Percentiles rank a stretch among this genome's conserved stretches.
phyloP scores from a whole-genome alignment of 2,797 vertebrate genomes.

The Leptodactylus fallax region DNA sequence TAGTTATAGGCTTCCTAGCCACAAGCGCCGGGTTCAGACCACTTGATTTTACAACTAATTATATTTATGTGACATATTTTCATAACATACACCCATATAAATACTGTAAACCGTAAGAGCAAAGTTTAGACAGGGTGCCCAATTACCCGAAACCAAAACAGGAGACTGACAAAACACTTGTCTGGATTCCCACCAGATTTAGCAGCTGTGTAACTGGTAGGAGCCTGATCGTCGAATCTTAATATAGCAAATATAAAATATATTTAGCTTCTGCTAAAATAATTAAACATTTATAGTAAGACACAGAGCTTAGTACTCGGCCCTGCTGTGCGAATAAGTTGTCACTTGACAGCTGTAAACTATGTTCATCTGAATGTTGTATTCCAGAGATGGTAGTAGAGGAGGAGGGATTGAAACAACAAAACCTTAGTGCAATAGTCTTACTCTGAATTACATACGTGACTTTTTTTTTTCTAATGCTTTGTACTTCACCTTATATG shows the following conservation, averaged over 20 bases:
- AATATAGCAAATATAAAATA: slow-evolving; percentile 53
- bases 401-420: background rate
- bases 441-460: no score
- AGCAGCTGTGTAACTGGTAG: slow-evolving; percentile 48
- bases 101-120: slow-evolving; percentile 16
- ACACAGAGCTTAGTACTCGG: background rate
- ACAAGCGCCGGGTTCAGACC: background rate
- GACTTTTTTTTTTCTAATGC: no score
- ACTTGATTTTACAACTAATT: slow-evolving; percentile 30
- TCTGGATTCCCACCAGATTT: slow-evolving; percentile 51
- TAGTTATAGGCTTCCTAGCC: slow-evolving; percentile 5
- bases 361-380: background rate
- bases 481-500: no score
- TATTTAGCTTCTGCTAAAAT: slow-evolving; percentile 43
- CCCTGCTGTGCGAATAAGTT: background rate
- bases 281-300: slow-evolving; percentile 47
- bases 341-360: slow-evolving; percentile 23
- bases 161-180: slow-evolving; percentile 41
- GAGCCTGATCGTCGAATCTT: slow-evolving; percentile 33
- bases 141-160: slow-evolving; percentile 38
- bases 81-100: slow-evolving; percentile 24
- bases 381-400: background rate
- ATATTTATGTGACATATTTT: slow-evolving; percentile 43
- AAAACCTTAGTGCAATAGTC: background rate
- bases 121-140: slow-evolving; percentile 46